phyloP scores from a whole-genome alignment of 2,888 invertebrate species.

The Acanthoscelides obtectus region DNA sequence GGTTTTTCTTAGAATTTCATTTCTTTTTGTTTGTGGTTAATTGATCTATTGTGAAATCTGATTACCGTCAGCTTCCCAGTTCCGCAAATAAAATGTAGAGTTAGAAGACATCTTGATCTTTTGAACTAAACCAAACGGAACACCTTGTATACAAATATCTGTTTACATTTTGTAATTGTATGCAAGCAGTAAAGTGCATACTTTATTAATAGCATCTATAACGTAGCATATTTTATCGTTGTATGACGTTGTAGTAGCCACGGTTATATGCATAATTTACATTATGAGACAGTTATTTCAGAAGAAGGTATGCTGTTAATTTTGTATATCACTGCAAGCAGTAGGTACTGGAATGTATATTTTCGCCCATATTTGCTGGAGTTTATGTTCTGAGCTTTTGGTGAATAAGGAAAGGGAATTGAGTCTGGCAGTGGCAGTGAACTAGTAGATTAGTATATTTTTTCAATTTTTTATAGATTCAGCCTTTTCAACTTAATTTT shows the following conservation, averaged over 20 bases:
- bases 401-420: background rate
- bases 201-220: background rate
- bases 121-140: background rate
- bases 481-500: no score
- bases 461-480: no score
- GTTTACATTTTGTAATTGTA: background rate
- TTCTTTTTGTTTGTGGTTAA: no score
- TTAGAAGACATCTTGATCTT: no score
- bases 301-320: slow-evolving; percentile 1
- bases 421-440: background rate
- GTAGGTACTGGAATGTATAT: slow-evolving; percentile 19
- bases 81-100: no score
- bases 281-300: background rate
- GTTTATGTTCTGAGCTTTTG: background rate
- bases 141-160: background rate
- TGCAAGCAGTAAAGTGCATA: background rate
- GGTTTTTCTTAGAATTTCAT: no score
- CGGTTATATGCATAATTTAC: background rate
- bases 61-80: no score
- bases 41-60: no score
- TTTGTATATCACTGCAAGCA: slow-evolving; percentile 23
- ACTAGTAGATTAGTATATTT: no score
- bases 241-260: background rate
- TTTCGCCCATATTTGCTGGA: background rate
- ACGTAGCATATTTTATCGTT: background rate